phyloP scores from a whole-genome alignment of 2,888 invertebrate species.

The Polyommatus icarus region DNA sequence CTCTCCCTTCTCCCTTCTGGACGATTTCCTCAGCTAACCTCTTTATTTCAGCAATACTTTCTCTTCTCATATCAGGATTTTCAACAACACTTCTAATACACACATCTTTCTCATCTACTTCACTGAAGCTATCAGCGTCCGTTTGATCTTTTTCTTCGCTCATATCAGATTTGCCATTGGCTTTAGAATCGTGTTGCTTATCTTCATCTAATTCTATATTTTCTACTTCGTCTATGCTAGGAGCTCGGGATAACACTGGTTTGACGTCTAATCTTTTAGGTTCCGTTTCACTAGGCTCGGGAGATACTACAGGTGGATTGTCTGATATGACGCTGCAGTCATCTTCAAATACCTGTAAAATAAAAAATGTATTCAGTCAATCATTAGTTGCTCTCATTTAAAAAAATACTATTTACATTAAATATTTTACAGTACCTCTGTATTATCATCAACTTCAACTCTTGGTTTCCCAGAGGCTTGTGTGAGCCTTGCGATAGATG shows the following conservation, averaged over 20 bases:
- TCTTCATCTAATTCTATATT: conserved; percentile 71
- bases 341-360: conserved; percentile 77
- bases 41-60: conserved; percentile 75
- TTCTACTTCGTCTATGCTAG: conserved; percentile 74
- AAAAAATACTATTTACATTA: background rate
- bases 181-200: conserved; percentile 57
- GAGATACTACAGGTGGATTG: conserved; percentile 75
- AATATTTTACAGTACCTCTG: conserved; percentile 35
- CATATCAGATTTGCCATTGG: conserved; percentile 79
- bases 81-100: conserved; percentile 70
- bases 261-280: conserved; percentile 62
- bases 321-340: conserved; percentile 80
- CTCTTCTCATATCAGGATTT: conserved; percentile 72
- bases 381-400: background rate
- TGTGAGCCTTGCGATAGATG: conserved; percentile 91
- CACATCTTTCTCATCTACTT: conserved; percentile 65
- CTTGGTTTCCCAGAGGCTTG: conserved; percentile 82
- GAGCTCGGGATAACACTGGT: conserved; percentile 67
- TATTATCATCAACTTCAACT: conserved; percentile 56
- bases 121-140: conserved; percentile 76
- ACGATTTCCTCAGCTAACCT: conserved; percentile 73
- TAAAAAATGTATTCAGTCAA: conserved; percentile 16
- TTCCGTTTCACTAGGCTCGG: conserved; percentile 73
- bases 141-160: conserved; percentile 67
- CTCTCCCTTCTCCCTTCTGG: conserved; percentile 74